Evolutionary conservation across 2,113 vertebrate genomes (phyloP), one percentile per base, ranked within the genome.

Genomic region (Holacanthus passer): DNA sequence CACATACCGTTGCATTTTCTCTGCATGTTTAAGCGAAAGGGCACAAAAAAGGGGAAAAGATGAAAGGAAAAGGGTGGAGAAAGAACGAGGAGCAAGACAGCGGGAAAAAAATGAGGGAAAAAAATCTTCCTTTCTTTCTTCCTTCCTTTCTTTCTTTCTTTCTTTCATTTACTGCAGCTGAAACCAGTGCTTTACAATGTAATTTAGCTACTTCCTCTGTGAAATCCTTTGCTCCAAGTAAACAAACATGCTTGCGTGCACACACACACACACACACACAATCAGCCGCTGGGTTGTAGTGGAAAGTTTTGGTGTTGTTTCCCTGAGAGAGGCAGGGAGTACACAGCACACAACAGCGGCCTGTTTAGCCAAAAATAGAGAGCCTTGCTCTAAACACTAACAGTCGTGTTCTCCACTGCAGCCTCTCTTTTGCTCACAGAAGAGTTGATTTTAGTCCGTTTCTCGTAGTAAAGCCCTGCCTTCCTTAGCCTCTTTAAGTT

Each of bases 191-290:
- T 47, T 67, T n/a, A 35, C 24, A 24, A 53, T 43, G n/a, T 27
- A 20, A 24, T 74, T 60, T 52, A 48, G 50, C 39, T 37, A 14
- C 31, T 80, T 37, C 68, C 77, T 72, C 52, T 41, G 31, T 64
- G 24, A 52, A 73, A 39, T 47, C 7, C 27, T 47, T 29, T 27
- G 16, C 31, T 67, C 0, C 2, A 52, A 24, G 29, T 56, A 55
- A 80, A 56, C 59, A 72, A 72, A 29, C 67, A 45, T 45, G 47
- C 19, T 35, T 29, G 7, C 3, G 1, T 17, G 4, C 52, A 14
- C n/a, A 52, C 19, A 16, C 43, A 16, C 43, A n/a, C 5, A 2
- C 22, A 6, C 50, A 47, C 27, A 27, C 77, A 48, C 17, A 66
- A 32, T 5, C 29, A 69, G 11, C 24, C 32, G 59, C 19, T 59